phyloP scores from a whole-genome alignment of 2,113 vertebrate species.

The Gallinago jamesoni region DNA sequence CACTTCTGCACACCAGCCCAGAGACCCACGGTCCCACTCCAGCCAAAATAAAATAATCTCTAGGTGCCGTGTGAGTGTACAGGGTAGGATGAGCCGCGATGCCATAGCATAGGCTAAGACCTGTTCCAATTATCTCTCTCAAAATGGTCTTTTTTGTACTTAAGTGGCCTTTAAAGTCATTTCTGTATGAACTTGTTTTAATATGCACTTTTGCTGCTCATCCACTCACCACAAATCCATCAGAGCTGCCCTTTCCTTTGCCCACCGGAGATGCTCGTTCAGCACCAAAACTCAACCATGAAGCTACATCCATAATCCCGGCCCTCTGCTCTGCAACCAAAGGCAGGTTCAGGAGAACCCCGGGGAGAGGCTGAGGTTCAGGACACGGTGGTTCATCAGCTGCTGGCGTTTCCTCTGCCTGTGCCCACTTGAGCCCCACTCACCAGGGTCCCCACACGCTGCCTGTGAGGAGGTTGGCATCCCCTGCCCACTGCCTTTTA shows the following conservation, averaged over 20 bases:
- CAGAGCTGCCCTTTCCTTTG: not conserved
- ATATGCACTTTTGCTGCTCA: not conserved
- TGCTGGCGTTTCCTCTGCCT: not conserved
- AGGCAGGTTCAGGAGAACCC: not conserved
- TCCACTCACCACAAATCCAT: not conserved
- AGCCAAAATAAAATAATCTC: not conserved
- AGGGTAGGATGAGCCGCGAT: fast-evolving
- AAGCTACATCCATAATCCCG: fast-evolving
- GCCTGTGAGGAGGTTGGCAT: not conserved
- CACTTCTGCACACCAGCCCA: fast-evolving
- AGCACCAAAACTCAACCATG: fast-evolving
- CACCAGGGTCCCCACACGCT: fast-evolving
- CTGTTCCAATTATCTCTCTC: not conserved
- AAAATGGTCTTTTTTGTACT: not conserved
- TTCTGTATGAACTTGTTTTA: not conserved
- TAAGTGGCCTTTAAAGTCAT: not conserved
- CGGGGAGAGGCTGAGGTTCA: fast-evolving
- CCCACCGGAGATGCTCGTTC: not conserved
- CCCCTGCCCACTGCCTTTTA: not conserved
- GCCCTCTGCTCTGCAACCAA: not conserved
- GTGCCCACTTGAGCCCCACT: fast-evolving
- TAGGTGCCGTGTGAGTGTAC: fast-evolving
- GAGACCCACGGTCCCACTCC: not conserved
- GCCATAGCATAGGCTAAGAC: not conserved
- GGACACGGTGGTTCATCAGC: fast-evolving